Evolutionary conservation across 2,797 vertebrate genomes (phyloP), one percentile per base, ranked within the genome.

Genomic region (Crenichthys baileyi): DNA sequence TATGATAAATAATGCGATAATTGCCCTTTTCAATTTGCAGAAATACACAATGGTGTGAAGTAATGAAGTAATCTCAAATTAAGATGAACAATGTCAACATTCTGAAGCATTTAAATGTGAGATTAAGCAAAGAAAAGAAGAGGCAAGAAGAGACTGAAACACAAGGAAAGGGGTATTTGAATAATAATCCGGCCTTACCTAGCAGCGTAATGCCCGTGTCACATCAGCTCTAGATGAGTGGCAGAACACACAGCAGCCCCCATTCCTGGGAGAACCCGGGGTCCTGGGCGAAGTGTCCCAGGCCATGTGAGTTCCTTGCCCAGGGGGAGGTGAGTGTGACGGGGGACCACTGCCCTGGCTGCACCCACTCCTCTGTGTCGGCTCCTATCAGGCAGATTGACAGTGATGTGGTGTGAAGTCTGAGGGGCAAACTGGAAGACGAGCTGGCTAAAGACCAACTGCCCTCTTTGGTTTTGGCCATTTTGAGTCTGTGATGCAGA

Each of bases 361-460:
- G 80, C 82, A 53, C 87, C 88, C 93, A 84, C 87, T 84, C 82
- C 75, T 86, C 88, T 20, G 44, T 63, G 90, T 89, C 92, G 16
- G 46, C 83, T 92, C 85, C 70, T 73, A 94, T 94, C 90, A 91
- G 85, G 85, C 87, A 86, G 86, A 87, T 83, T 91, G 94, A 94
- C 87, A 86, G 87, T 90, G 92, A 94, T 87, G 89, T 44, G 83
- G 73, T 78, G 73, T 90, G 90, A 93, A 87, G 91, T 90, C 89
- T 87, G 90, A 93, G 39, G 90, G 90, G 89, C 87, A 81, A 87
- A 90, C 91, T 80, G 91, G 86, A 90, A 92, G 88, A 93, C 88
- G 91, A 93, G 91, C 88, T 92, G 91, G 92, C 91, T 90, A 90
- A 94, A 94, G 92, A 94, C 90, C 92, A 91, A 92, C 91, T 85